Percentiles rank a stretch among this genome's conserved stretches.
phyloP scores from a whole-genome alignment of 2,888 invertebrate genomes.

The Lasioglossum marginatum region DNA sequence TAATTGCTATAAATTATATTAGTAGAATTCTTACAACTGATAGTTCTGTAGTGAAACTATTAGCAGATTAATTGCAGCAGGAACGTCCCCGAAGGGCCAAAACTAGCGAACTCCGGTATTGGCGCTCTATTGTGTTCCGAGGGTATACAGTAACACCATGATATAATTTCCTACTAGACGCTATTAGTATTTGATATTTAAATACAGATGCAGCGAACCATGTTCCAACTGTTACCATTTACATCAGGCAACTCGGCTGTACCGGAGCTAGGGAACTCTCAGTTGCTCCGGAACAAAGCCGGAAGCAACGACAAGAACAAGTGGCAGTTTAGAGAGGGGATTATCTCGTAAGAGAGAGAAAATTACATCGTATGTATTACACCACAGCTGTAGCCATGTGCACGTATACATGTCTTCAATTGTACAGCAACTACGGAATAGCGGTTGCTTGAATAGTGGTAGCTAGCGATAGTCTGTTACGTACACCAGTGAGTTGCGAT shows the following conservation, averaged over 20 bases:
- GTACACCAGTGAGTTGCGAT: background rate
- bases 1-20: background rate
- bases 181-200: constrained; percentile 13
- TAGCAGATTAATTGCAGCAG: background rate
- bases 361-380: constrained; percentile 10
- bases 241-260: background rate
- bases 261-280: background rate
- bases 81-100: background rate
- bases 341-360: constrained; percentile 12
- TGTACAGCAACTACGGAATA: background rate
- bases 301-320: constrained; percentile 17
- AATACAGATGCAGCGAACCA: background rate
- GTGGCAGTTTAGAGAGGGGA: constrained; percentile 15
- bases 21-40: background rate
- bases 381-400: background rate
- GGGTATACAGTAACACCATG: background rate
- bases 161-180: background rate
- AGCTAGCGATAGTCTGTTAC: constrained; percentile 3
- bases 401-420: background rate
- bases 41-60: background rate
- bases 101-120: background rate
- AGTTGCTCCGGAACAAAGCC: constrained; percentile 1
- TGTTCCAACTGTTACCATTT: constrained; percentile 7
- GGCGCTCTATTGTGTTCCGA: background rate
- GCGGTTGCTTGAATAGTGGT: no score